Evolutionary conservation across 2,888 invertebrate species (phyloP), one percentile per base, ranked within the genome.

Genomic region (Lepidocyrtinus sp.): DNA sequence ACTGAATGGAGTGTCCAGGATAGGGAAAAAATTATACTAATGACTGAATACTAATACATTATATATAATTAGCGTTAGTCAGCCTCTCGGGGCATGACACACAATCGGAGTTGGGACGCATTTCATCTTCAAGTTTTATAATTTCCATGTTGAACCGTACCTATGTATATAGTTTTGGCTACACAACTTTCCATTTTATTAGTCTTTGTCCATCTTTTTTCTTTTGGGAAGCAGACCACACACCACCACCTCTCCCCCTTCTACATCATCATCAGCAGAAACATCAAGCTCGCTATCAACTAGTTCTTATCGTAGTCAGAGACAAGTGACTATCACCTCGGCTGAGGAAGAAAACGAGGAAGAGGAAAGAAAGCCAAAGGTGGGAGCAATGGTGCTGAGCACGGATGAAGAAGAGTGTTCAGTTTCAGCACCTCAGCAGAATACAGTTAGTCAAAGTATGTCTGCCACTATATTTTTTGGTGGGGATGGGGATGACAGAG

Each of bases 11-110:
- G 21, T 62, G 9, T 61, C n/a, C 46, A 71, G 1, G 0, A 25
- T 63, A 1, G 24, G 27, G 27, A 63, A 63, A 24, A 9, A 63
- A 72, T 72, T 72, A 72, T 24, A 62, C 59, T 72, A 72, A 72
- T 72, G 72, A 72, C 63, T 36, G 46, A 63, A 27, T 63, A 25
- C 72, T 72, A 72, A 72, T 72, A 63, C n/a, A n/a, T n/a, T n/a
- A n/a, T n/a, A n/a, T n/a, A n/a, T n/a, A n/a, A n/a, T n/a, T n/a
- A n/a, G n/a, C n/a, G 63, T 63, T 72, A 63, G 36, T 36, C 36
- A 36, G 36, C 12, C 12, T 36, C 36, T 9, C 12, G 36, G 36
- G 12, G 36, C 36, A 36, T 36, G 36, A 36, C 36, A 36, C 12
- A 5, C 7, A 36, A 36, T 36, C n/a, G n/a, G n/a, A n/a, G n/a